A percentile compares a stretch with the other conserved stretches of the same genome.
Conservation (phyloP, 1,140 invertebrate genomes). For the Riptortus pedestris region DNA sequence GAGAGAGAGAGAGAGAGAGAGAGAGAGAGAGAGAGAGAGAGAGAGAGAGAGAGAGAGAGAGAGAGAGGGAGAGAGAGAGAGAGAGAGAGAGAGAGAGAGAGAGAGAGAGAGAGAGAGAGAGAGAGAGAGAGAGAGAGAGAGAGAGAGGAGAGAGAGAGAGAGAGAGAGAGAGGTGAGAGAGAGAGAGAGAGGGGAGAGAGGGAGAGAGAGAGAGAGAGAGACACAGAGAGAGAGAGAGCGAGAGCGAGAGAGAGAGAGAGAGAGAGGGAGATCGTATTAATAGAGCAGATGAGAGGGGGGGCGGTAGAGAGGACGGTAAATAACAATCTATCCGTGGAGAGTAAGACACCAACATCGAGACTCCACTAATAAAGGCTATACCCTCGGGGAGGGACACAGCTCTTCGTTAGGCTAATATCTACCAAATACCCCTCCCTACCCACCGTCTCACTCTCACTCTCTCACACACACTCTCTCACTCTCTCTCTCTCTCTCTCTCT, state of each 20-base stretch:
- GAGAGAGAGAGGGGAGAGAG: not conserved
- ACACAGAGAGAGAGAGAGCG: too few species aligned
- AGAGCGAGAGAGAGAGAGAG: too few species aligned
- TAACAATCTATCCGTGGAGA: not conserved
- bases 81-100: not conserved
- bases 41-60: not conserved
- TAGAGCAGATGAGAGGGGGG: too few species aligned
- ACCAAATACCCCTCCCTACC: too few species aligned
- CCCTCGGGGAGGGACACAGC: not conserved
- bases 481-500: too few species aligned
- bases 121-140: not conserved
- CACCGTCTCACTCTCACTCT: too few species aligned
- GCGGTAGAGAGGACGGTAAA: not conserved
- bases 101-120: not conserved
- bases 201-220: not conserved
- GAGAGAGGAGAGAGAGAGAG: not conserved
- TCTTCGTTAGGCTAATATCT: slow-evolving; percentile 7
- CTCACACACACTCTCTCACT: too few species aligned
- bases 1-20: not conserved
- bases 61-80: not conserved
- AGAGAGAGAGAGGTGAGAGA: not conserved
- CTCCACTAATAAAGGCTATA: not conserved
- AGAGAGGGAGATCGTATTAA: not conserved
- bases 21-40: not conserved
- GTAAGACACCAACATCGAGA: not conserved